phyloP scores from a whole-genome alignment of 2,797 vertebrate species.

The Mormyrops attenuatus region DNA sequence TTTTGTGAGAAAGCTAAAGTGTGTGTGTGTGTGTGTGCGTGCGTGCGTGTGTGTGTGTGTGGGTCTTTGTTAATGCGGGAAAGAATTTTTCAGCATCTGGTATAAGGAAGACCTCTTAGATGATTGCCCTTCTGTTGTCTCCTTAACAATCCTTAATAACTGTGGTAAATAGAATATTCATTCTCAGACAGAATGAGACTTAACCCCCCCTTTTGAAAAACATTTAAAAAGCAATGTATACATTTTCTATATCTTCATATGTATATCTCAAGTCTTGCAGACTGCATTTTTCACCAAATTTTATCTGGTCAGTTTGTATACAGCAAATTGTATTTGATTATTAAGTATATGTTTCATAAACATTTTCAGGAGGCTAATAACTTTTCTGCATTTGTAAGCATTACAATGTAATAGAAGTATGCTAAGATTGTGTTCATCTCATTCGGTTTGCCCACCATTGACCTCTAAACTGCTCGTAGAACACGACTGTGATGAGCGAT shows the following conservation, averaged over 20 bases:
- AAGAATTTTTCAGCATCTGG: neutral
- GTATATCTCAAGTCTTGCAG: neutral
- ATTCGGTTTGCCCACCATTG: neutral
- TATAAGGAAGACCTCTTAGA: neutral
- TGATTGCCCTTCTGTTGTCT: neutral
- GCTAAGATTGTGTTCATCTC: neutral
- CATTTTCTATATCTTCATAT: neutral
- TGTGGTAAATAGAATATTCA: neutral
- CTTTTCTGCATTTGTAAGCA: neutral
- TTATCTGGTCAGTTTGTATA: neutral
- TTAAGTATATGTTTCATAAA: neutral
- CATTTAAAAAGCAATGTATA: neutral
- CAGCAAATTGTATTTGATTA: neutral
- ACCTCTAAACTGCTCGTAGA: neutral
- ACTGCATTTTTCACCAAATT: neutral
- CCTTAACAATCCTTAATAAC: neutral
- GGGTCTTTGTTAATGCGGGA: neutral
- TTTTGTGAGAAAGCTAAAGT: slow-evolving; percentile 25
- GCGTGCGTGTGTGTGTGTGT: neutral
- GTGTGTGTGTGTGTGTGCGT: neutral
- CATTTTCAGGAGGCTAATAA: neutral
- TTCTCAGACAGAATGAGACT: neutral
- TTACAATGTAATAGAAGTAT: neutral
- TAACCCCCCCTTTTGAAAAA: neutral
- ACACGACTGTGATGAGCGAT: slow-evolving; percentile 43